These are phyloP conservation scores for Amphipyra berbera DNA, from an alignment of 2,888 invertebrate genomes.

Conservation along the genomic window DNA sequence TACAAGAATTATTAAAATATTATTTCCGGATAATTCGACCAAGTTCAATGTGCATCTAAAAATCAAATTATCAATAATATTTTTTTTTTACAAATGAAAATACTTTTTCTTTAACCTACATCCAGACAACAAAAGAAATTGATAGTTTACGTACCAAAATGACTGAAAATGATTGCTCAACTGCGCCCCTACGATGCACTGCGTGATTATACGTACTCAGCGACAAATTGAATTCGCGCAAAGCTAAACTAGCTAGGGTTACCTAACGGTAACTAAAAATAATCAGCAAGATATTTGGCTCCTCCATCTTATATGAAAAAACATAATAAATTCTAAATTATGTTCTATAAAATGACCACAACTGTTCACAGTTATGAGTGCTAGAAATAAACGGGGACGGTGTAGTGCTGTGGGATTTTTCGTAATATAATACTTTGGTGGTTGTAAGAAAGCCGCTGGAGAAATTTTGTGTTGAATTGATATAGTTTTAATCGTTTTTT, in stretches of 20 bases:
- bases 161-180: conserved; percentile 47
- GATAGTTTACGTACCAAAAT: conserved; percentile 49
- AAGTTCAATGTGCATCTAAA: no score
- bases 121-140: conserved; percentile 11
- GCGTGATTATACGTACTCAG: conserved; percentile 37
- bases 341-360: conserved; percentile 74
- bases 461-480: conserved; percentile 21
- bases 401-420: conserved; percentile 45
- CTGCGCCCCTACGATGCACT: conserved; percentile 48
- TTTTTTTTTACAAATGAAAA: no score
- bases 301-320: conserved; percentile 74
- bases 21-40: no score
- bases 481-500: not conserved
- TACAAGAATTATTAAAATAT: no score
- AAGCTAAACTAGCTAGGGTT: conserved; percentile 43
- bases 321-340: conserved; percentile 77
- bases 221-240: conserved; percentile 48
- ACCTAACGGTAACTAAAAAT: conserved; percentile 60
- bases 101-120: no score
- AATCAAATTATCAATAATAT: no score
- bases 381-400: conserved; percentile 59
- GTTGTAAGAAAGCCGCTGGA: conserved; percentile 38
- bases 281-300: conserved; percentile 71
- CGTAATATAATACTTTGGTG: conserved; percentile 54
- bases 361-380: conserved; percentile 63